Evolutionary conservation across 2,797 vertebrate genomes (phyloP), one percentile per base, ranked within the genome.

Genomic region (Urosaurus nigricauda): DNA sequence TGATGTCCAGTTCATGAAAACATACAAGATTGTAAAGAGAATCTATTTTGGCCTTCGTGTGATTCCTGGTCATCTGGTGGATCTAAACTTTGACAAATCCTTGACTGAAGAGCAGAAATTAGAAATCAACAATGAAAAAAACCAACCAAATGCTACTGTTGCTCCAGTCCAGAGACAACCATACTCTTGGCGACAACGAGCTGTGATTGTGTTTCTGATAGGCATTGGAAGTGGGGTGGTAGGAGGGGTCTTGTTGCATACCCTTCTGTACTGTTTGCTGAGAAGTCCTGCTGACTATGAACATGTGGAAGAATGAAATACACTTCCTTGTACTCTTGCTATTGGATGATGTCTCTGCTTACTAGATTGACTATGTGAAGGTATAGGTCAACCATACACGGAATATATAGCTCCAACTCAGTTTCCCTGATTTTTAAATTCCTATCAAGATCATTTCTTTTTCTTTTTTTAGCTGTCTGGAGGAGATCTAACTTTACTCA

Each of bases 41-140:
- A 77, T 96, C 65, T 98, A 98, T 92, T 98, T 97, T 93, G 98
- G 98, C 5, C 83, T 99, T 88, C 97, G 96, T 35, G 97, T 99
- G 83, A 90, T 98, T 87, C 97, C 95, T 0, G 12, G 5, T 0
- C 58, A 81, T 0, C 70, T 98, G 47, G 88, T 98, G 32, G 93
- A 96, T 19, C 96, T 99, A 88, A 94, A 98, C 92, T 98, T 97
- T 3, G 17, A 93, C 0, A 95, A 96, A 60, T 96, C 96, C 71
- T 87, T 97, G 84, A 96, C 93, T 0, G 79, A 85, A 77, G 91
- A 94, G 19, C 96, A 97, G 93, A 93, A 94, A 82, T 77, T 96
- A 35, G 93, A 90, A 0, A 9, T 1, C 0, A 86, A 92, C 19
- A 26, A 87, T 81, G 92, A 89, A 0, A 65, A 89, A 40, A 86